A percentile compares a stretch with the other conserved stretches of the same genome.
Conservation (phyloP, 2,797 vertebrate genomes). For the Thaleichthys pacificus region DNA sequence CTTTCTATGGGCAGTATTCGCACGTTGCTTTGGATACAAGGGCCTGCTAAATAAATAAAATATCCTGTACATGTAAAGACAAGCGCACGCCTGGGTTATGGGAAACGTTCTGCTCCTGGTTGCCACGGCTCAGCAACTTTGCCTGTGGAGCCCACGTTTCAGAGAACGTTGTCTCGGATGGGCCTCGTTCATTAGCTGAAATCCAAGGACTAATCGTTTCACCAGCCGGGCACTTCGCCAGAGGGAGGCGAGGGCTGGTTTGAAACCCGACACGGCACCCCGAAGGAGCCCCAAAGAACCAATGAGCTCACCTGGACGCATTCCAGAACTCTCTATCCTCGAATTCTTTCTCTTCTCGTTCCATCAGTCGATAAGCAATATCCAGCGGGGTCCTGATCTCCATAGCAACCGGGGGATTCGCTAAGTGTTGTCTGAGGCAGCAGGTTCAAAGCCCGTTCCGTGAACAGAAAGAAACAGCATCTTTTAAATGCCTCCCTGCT, state of each 20-base stretch:
- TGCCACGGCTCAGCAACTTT: conserved; percentile 53
- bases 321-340: conserved; percentile 40
- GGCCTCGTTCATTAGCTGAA: conserved; percentile 66
- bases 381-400: conserved; percentile 28
- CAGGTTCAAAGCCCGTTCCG: too few species aligned
- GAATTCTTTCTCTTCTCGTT: background rate
- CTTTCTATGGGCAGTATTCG: background rate
- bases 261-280: conserved; percentile 44
- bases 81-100: conserved; percentile 2
- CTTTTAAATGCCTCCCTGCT: conserved; percentile 20
- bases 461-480: too few species aligned
- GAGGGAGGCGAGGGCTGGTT: conserved; percentile 36
- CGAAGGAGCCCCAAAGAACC: conserved; percentile 37
- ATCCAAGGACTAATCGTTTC: conserved; percentile 66
- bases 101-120: background rate
- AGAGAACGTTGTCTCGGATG: conserved; percentile 55
- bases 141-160: conserved; percentile 53
- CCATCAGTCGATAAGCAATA: conserved; percentile 27
- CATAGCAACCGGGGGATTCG: too few species aligned
- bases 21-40: too few species aligned
- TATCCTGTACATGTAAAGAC: background rate
- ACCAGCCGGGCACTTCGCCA: conserved; percentile 52
- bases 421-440: too few species aligned
- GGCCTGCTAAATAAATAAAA: background rate
- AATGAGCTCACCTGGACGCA: conserved; percentile 53